Percentiles rank a stretch among this genome's conserved stretches.
phyloP scores from a whole-genome alignment of 2,113 vertebrate genomes.

The Apteryx owenii region DNA sequence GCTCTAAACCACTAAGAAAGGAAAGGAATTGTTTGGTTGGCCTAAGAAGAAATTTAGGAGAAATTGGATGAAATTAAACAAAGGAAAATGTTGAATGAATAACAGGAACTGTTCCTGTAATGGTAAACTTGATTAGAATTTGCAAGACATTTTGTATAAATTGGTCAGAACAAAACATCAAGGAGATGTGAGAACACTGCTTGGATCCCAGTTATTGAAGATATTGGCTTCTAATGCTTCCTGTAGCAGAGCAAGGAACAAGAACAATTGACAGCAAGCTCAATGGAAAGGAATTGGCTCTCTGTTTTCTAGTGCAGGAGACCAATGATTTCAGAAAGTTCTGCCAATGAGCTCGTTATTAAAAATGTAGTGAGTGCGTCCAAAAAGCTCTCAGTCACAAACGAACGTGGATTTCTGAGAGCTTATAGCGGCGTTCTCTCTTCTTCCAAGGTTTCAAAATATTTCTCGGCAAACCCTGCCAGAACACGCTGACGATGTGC shows the following conservation, averaged over 20 bases:
- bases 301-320: constrained; percentile 40
- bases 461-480: constrained; percentile 7
- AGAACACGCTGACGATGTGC: not conserved
- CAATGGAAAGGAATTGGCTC: constrained; percentile 4
- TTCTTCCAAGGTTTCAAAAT: constrained; percentile 32
- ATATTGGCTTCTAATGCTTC: not conserved
- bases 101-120: not conserved
- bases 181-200: not conserved
- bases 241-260: not conserved
- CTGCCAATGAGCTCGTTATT: constrained; percentile 24
- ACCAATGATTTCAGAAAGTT: not conserved
- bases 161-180: not conserved
- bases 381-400: constrained; percentile 28
- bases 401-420: not conserved
- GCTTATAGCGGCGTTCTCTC: not conserved
- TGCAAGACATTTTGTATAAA: not conserved
- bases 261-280: not conserved
- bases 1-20: constrained; percentile 18
- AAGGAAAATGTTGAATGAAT: not conserved
- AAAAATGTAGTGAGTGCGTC: constrained; percentile 9
- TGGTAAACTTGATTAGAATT: not conserved
- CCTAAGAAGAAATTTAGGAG: not conserved
- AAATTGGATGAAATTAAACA: constrained; percentile 5
- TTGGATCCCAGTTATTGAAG: not conserved
- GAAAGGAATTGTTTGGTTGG: not conserved